Percentiles rank a stretch among this genome's conserved stretches.
These are phyloP conservation scores for Homarus gammarus DNA, from an alignment of 2,888 invertebrate species.

Conservation along the genomic window DNA sequence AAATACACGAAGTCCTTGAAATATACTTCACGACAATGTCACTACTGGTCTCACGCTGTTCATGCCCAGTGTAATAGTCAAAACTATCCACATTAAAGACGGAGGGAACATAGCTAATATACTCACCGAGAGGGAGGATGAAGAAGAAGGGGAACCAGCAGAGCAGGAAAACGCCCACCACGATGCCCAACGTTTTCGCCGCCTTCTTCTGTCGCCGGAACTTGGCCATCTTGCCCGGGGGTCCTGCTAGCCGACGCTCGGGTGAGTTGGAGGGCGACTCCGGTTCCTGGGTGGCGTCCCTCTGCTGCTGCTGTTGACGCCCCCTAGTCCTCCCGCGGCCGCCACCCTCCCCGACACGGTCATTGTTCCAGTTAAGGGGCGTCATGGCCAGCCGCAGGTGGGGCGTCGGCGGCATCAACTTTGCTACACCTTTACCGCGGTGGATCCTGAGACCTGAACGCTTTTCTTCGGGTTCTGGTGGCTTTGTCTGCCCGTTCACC, in stretches of 20 bases:
- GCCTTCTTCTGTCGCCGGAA: slow-evolving; percentile 88
- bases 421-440: slow-evolving; percentile 39
- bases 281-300: slow-evolving; percentile 72
- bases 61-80: not conserved
- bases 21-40: too few species aligned
- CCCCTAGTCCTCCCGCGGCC: not conserved
- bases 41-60: not conserved
- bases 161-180: slow-evolving; percentile 98
- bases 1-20: too few species aligned
- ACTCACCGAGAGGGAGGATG: slow-evolving; percentile 81
- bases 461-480: slow-evolving; percentile 31
- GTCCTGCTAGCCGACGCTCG: slow-evolving; percentile 75
- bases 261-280: slow-evolving; percentile 77
- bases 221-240: slow-evolving; percentile 79
- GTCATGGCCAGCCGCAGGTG: slow-evolving; percentile 47
- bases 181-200: slow-evolving; percentile 97
- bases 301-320: slow-evolving; percentile 10
- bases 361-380: slow-evolving; percentile 21
- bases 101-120: not conserved
- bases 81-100: not conserved
- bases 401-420: slow-evolving; percentile 48
- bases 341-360: not conserved
- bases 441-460: slow-evolving; percentile 27
- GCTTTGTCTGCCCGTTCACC: slow-evolving; percentile 69
- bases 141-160: slow-evolving; percentile 99